Evolutionary conservation across 1,140 invertebrate species (phyloP), one percentile per base, ranked within the genome.

Genomic region (Drosophila watanabei): DNA sequence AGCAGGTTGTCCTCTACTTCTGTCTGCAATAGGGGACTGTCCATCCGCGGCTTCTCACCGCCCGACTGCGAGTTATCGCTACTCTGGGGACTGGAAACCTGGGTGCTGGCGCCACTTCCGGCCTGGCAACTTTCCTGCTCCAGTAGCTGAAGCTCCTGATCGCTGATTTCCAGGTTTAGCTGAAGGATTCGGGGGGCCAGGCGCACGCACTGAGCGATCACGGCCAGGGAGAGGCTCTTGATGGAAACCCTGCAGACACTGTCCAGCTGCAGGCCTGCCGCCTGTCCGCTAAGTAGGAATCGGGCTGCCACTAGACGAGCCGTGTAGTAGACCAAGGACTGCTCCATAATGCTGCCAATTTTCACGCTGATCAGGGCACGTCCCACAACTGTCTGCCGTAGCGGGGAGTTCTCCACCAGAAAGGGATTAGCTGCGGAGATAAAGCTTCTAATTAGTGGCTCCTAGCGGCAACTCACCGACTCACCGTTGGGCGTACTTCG

Each of bases 161-260:
- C 80, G 33, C 62, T 91, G 48, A 92, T 88, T 80, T 94, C 94
- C 39, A 97, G 82, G 49, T 94, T 92, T 14, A 95, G 75, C 20
- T 95, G 94, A 52, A 97, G 95, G 28, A 96, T 87, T n/a, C 94
- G 92, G 0, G 97, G 97, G 75, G 95, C 94, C 32, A 98, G 84
- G 35, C 94, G 94, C 35, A 97, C 92, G 49, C 96, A 94, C 56
- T 95, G 94, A 5, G 95, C 94, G 13, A 98, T 87, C 88, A 96
- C 97, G 49, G 94, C 94, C 8, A 98, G 89, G 9, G 97, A 96
- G 28, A 98, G 93, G 18, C 96, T 96, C 94, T 98, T 98, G 1
- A 97, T 95, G 79, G 97, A 97, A 14, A 98, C 96, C 18, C 97
- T 94, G 18, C 97, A 95, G 35, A 93, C 93, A 63, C 94, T 94